Evolutionary conservation across 2,888 invertebrate species (phyloP), one percentile per base, ranked within the genome.

Genomic region (Leucophenga montana): DNA sequence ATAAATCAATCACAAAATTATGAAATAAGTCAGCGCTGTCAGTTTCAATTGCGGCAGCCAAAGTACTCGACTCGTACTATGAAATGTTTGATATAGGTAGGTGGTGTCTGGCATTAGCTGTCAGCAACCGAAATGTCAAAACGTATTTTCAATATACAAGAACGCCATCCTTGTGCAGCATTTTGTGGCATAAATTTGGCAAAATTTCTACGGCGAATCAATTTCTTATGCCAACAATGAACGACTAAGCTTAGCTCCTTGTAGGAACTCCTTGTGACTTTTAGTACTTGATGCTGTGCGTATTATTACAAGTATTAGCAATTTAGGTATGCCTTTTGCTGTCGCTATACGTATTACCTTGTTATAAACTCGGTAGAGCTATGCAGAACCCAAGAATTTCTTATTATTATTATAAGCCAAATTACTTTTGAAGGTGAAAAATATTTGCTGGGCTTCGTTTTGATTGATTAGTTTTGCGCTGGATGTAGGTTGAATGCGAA

Each of bases 401-500:
- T 11, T 39, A 1, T 39, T 39, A 8, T 39, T 39, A 3, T 39
- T 39, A 11, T 39, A 39, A 39, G 9, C 3, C 54, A 46, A 54
- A 57, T 48, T 71, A 66, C 59, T 73, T 77, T 73, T 75, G 27
- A 48, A 64, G 62, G 46, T 64, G 62, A 46, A 46, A 16, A 64
- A 33, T 75, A 69, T 48, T 66, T 59, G 70, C 54, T 70, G 70
- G 72, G 70, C 71, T 73, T 74, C 54, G 71, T 77, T 76, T 78
- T 78, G 78, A 78, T 78, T 78, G 78, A 78, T 78, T 76, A 77
- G 70, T 73, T 78, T 72, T 59, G 11, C 53, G 39, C 56, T 46
- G 44, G 66, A 44, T 66, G 56, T 18, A 66, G 56, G 44, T 65
- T 50, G 6, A 50, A 50, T 50, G 50, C 18, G 11, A 3, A 39